Evolutionary conservation across 2,113 vertebrate genomes (phyloP).

Genomic region (Rhadina sibilatrix): DNA sequence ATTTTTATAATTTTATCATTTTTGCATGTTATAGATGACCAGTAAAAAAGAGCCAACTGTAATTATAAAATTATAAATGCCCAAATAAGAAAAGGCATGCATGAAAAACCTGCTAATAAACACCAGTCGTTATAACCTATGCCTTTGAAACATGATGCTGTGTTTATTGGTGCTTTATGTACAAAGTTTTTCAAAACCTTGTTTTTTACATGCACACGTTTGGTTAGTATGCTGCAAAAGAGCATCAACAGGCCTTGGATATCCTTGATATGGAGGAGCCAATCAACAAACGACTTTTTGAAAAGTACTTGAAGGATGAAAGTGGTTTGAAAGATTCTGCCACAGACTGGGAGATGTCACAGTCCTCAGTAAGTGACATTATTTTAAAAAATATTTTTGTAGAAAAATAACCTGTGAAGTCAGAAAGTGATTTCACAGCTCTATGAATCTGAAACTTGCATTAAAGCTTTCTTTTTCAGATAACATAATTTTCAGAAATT

Average conservation of each 20-base stretch:
- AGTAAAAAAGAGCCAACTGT: neutral
- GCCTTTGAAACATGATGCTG: neutral
- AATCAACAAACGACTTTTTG: conserved; percentile 88
- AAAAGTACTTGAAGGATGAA: conserved; percentile 86
- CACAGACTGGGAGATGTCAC: conserved; percentile 93
- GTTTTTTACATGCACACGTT: neutral
- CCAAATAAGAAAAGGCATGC: neutral
- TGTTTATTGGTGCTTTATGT: neutral
- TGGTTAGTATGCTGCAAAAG: conserved; percentile 93
- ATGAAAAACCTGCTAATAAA: neutral
- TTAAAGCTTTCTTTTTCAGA: neutral
- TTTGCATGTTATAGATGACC: neutral
- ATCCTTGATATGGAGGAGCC: conserved; percentile 95
- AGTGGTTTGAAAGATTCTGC: conserved; percentile 77
- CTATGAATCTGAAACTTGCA: neutral
- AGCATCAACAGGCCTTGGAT: conserved; percentile 96
- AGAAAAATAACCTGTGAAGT: neutral
- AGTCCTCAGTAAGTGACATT: conserved; percentile 82
- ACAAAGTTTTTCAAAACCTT: neutral
- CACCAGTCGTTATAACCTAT: neutral
- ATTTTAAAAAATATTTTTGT: neutral
- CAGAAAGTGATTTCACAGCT: neutral
- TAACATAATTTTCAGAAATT: neutral
- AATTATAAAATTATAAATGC: neutral
- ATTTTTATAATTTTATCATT: neutral